A percentile compares a stretch with the other conserved stretches of the same genome.
phyloP scores from a whole-genome alignment of 2,113 vertebrate species.

The Phalacrocorax brasilianus region DNA sequence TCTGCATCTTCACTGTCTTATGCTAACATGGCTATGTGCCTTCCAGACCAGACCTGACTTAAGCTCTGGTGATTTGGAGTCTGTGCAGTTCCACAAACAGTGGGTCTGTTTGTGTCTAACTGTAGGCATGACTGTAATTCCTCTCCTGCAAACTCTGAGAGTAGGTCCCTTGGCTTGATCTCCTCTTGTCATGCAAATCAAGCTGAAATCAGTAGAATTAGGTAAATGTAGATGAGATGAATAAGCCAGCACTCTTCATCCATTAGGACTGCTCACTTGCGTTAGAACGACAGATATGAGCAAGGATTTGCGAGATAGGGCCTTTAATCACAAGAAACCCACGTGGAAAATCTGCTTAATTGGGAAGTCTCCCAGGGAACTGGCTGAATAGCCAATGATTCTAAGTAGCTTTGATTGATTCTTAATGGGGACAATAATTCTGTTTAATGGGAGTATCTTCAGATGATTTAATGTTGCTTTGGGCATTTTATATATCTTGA shows the following conservation, averaged over 20 bases:
- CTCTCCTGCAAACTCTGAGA: neutral
- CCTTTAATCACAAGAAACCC: slow-evolving; percentile 31
- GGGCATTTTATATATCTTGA: slow-evolving; percentile 19
- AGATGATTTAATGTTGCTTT: slow-evolving; percentile 55
- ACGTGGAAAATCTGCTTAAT: slow-evolving; percentile 40
- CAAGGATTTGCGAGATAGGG: neutral
- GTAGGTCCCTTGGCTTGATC: neutral
- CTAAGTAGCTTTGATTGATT: slow-evolving; percentile 52
- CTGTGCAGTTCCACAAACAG: neutral
- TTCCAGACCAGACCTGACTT: neutral
- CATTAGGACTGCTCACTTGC: neutral
- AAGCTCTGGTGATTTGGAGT: neutral
- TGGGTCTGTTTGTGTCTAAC: neutral
- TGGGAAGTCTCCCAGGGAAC: neutral
- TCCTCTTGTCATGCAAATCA: neutral
- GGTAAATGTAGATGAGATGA: neutral
- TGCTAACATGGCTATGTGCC: neutral
- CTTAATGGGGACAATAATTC: slow-evolving; percentile 61
- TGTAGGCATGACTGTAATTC: neutral
- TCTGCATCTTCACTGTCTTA: neutral
- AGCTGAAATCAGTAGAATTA: slow-evolving; percentile 18
- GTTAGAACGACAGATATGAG: neutral
- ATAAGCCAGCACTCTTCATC: neutral
- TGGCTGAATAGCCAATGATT: slow-evolving; percentile 40
- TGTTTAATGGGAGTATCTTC: slow-evolving; percentile 58